Evolutionary conservation across 2,888 invertebrate species (phyloP).

Genomic region (Diarsia dahlii): DNA sequence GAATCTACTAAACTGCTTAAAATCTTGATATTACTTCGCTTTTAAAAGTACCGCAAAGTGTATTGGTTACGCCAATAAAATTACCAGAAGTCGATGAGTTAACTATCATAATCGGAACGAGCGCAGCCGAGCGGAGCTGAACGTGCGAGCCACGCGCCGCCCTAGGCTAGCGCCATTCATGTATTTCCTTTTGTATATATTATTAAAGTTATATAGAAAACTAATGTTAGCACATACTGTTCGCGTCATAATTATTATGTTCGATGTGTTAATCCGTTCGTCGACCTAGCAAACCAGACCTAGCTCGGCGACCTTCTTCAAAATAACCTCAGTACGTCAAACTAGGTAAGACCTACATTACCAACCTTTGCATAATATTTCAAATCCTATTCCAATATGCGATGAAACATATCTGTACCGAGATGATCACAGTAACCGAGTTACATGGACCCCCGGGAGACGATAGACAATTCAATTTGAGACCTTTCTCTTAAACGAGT

Average conservation of each 20-base stretch:
- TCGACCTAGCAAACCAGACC: background rate
- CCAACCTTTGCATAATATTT: background rate
- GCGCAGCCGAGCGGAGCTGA: background rate
- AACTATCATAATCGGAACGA: background rate
- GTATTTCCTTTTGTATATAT: conserved; percentile 87
- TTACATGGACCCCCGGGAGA: conserved; percentile 28
- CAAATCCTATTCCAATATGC: conserved; percentile 33
- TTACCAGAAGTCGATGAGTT: background rate
- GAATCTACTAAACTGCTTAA: background rate
- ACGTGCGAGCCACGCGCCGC: conserved; percentile 27
- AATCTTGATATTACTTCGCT: background rate
- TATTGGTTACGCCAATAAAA: background rate
- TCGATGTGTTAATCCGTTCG: background rate
- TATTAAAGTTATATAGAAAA: conserved; percentile 74
- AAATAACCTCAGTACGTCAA: background rate
- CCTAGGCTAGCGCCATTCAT: conserved; percentile 58
- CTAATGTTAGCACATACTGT: too few relatives aligned
- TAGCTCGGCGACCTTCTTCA: background rate
- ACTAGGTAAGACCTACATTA: background rate
- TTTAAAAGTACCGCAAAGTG: background rate
- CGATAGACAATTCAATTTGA: conserved; percentile 65
- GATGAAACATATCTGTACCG: conserved; percentile 36
- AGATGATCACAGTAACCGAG: conserved; percentile 44
- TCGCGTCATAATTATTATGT: background rate
- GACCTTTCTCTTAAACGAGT: conserved; percentile 67